phyloP scores from a whole-genome alignment of 2,113 vertebrate species.

The Cryptoleucopteryx plumbea region DNA sequence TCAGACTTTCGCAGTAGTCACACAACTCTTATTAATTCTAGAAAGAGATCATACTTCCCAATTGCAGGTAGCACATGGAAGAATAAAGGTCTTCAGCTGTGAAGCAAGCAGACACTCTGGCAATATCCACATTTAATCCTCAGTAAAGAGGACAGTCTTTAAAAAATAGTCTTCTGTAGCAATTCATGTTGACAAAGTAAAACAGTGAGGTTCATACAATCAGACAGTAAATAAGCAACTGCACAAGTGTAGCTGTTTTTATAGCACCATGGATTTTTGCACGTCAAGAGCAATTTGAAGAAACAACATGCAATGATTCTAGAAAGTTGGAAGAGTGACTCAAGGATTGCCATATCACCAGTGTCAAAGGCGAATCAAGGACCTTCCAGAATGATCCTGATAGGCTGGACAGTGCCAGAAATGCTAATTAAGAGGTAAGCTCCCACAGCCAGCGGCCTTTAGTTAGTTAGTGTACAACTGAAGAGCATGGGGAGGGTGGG shows the following conservation, averaged over 20 bases:
- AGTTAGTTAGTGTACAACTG: rapidly evolving
- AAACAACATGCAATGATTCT: background rate
- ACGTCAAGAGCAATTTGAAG: background rate
- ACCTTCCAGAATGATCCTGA: background rate
- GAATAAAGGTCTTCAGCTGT: background rate
- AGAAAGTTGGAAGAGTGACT: background rate
- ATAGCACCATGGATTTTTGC: background rate
- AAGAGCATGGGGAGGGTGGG: rapidly evolving
- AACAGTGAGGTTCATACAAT: background rate
- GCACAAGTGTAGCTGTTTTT: background rate
- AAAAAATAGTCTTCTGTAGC: background rate
- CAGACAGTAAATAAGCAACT: background rate
- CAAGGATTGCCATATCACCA: rapidly evolving
- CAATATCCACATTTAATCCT: background rate
- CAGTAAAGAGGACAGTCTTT: background rate
- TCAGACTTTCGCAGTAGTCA: rapidly evolving
- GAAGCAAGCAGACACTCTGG: background rate
- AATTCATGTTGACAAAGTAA: background rate
- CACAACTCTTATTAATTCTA: background rate
- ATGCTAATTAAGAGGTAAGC: background rate
- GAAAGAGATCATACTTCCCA: background rate
- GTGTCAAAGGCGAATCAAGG: background rate
- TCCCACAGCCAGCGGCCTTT: background rate
- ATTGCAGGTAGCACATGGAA: rapidly evolving
- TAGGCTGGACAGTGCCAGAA: background rate